phyloP scores from a whole-genome alignment of 1,140 invertebrate genomes.

The Asbolus verrucosus region DNA sequence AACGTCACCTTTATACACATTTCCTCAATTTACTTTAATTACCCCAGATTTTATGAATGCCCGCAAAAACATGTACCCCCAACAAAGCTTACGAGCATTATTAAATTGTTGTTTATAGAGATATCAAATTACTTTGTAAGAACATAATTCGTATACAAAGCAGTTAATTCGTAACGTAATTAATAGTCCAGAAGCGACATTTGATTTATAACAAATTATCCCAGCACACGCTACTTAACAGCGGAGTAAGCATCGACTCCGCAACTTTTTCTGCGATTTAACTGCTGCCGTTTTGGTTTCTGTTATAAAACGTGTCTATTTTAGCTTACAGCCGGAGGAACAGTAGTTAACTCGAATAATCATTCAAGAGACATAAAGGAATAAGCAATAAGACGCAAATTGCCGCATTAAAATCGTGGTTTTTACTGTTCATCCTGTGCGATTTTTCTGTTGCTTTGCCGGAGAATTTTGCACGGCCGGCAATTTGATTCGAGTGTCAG shows the following conservation, averaged over 20 bases:
- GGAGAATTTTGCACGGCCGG: no score
- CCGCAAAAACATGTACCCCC: constrained; percentile 19
- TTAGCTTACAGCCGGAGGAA: not conserved
- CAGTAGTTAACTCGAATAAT: not conserved
- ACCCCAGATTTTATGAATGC: not conserved
- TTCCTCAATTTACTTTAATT: constrained; percentile 21
- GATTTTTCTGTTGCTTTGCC: no score
- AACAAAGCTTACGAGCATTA: constrained; percentile 12
- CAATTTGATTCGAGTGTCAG: no score
- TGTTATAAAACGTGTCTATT: constrained; percentile 2
- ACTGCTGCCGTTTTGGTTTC: not conserved
- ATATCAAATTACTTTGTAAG: constrained; percentile 23
- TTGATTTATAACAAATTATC: constrained; percentile 34
- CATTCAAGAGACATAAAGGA: not conserved
- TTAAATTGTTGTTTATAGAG: constrained; percentile 24
- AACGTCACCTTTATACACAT: not conserved
- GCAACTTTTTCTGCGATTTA: not conserved
- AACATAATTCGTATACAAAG: constrained; percentile 17
- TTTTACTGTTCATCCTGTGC: not conserved
- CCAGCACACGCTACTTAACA: constrained; percentile 13
- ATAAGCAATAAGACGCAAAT: not conserved
- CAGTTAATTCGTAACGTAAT: constrained; percentile 20
- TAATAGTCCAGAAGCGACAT: constrained; percentile 14
- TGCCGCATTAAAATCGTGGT: not conserved
- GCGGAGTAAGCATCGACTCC: not conserved